phyloP scores from a whole-genome alignment of 2,113 vertebrate genomes.

The Sardina pilchardus region DNA sequence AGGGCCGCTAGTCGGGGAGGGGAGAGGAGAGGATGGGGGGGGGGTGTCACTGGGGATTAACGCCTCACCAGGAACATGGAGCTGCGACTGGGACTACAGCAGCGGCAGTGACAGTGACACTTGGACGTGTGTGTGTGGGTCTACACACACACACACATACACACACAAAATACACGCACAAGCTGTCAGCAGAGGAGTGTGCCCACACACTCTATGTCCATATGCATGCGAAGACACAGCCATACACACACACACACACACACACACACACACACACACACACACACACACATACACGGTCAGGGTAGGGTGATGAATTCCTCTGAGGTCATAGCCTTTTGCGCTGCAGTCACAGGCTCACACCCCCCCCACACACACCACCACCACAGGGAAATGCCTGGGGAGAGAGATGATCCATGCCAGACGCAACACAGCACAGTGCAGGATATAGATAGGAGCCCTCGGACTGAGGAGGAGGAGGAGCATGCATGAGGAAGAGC shows the following conservation, averaged over 20 bases:
- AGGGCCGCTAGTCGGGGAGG: conserved; percentile 35
- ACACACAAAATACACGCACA: background rate
- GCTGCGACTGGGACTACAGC: conserved; percentile 47
- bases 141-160: conserved; percentile 2
- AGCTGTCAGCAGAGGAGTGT: background rate
- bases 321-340: conserved; percentile 27
- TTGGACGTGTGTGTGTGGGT: no score
- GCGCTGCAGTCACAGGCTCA: background rate
- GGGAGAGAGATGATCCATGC: background rate
- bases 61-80: conserved; percentile 53
- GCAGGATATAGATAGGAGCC: background rate
- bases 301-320: conserved; percentile 23
- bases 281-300: background rate
- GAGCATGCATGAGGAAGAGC: no score
- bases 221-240: background rate
- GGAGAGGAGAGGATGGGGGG: no score
- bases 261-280: background rate
- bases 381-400: no score
- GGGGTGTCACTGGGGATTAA: conserved; percentile 59
- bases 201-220: background rate
- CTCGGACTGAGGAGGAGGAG: no score
- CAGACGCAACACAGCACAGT: background rate
- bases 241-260: background rate
- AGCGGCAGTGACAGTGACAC: conserved; percentile 19
- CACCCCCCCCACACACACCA: no score